phyloP scores from a whole-genome alignment of 2,797 vertebrate species.

The Halcyon smyrnensis region DNA sequence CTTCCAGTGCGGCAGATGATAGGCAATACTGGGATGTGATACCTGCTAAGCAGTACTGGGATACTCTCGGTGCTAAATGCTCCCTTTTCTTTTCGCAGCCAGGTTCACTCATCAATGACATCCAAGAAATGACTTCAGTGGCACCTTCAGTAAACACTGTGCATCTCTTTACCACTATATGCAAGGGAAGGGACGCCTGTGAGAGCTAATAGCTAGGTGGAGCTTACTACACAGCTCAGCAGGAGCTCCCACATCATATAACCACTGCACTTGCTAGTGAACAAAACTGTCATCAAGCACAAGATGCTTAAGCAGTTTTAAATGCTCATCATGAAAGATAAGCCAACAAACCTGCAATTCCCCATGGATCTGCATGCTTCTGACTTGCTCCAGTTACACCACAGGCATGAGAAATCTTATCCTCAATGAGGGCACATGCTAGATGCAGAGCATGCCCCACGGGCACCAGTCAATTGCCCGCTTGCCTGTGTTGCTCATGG shows the following conservation, averaged over 20 bases:
- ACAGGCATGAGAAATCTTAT: neutral
- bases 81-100: neutral
- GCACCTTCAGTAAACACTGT: neutral
- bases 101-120: neutral
- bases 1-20: neutral
- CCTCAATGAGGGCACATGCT: neutral
- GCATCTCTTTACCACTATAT: rapidly evolving
- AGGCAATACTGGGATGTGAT: neutral
- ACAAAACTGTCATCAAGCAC: neutral
- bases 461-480: rapidly evolving
- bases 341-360: neutral
- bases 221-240: neutral
- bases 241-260: neutral
- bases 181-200: rapidly evolving
- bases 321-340: neutral
- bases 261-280: neutral
- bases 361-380: neutral
- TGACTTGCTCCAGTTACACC: neutral
- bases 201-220: neutral
- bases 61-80: neutral
- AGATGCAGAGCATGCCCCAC: neutral
- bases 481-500: too few species aligned
- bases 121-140: neutral
- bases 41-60: neutral
- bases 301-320: neutral